Evolutionary conservation across 2,113 vertebrate species (phyloP).

Genomic region (Vanacampus margaritifer): DNA sequence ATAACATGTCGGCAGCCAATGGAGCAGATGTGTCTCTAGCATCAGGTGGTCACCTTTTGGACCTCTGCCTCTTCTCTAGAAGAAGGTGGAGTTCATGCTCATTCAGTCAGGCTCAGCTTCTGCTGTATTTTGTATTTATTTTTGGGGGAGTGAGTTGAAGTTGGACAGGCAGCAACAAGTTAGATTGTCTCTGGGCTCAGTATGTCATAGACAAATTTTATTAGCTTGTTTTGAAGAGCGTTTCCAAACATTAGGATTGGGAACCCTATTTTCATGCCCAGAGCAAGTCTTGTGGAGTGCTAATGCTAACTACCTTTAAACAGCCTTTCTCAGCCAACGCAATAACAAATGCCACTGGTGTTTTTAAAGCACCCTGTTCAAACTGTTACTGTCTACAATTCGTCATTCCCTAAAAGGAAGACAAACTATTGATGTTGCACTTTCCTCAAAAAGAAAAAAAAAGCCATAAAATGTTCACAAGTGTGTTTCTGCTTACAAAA

Average conservation of each 20-base stretch:
- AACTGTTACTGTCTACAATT: background rate
- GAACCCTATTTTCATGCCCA: too few species aligned
- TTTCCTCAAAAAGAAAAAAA: too few species aligned
- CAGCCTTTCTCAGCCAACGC: background rate
- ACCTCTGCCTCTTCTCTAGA: slow-evolving; percentile 32
- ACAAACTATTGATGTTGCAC: too few species aligned
- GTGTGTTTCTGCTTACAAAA: too few species aligned
- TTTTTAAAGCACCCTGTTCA: background rate
- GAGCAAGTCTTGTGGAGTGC: too few species aligned
- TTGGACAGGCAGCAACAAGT: background rate
- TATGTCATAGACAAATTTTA: background rate
- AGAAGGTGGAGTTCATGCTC: slow-evolving; percentile 43
- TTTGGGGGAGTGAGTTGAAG: background rate
- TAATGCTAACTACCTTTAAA: background rate
- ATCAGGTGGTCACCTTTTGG: slow-evolving; percentile 39
- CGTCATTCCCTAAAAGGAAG: background rate
- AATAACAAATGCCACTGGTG: background rate
- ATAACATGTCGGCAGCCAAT: slow-evolving; percentile 22
- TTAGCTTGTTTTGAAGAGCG: background rate
- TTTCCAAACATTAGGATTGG: too few species aligned
- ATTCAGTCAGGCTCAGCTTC: slow-evolving; percentile 45
- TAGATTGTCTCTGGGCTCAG: background rate
- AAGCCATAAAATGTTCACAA: too few species aligned
- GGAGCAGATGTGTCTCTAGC: slow-evolving; percentile 48
- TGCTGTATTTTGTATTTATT: background rate